Evolutionary conservation across 2,888 invertebrate species (phyloP), one percentile per base, ranked within the genome.

Genomic region (Neoaliturus tenellus): DNA sequence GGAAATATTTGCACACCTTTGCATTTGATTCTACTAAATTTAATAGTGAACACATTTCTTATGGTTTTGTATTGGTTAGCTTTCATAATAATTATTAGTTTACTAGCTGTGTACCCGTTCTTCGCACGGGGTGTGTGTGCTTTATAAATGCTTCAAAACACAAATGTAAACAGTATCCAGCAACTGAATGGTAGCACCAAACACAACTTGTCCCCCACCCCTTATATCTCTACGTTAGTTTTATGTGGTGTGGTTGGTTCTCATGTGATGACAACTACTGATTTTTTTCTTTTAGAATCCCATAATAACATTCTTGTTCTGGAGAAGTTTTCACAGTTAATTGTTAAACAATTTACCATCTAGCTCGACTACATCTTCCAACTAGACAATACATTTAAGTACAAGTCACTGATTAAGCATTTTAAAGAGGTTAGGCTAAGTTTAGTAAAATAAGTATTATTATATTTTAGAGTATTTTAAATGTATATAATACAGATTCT

Each of bases 401-500:
- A 78, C 78, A 78, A 78, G 78, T 33, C 33, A 78, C 48, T 20
- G 78, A 55, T 55, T 78, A 51, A 78, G 35, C 39, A 78, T 31
- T 78, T 78, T 55, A 55, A 51, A 78, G 55, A 51, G 78, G 78
- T 33, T 78, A 78, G 55, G 51, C 10, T 78, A 55, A 78, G 78
- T 55, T 39, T 55, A 78, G 55, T 55, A 20, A 78, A 48, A 35
- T 78, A 78, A 78, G 78, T 78, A 78, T 78, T 78, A 78, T 78
- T 78, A 78, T 78, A 78, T 78, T 78, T 78, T 78, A 78, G 78
- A 78, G 55, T 55, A 55, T 78, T 78, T 78, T 78, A 78, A 78
- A 78, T 78, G 78, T 78, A 78, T 28, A 78, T 78, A 78, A 55
- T 44, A 55, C 25, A 48, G 48, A 35, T 33, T 78, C 78, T 78